Evolutionary conservation across 2,888 invertebrate species (phyloP).

Genomic region (Pheosia gnoma): DNA sequence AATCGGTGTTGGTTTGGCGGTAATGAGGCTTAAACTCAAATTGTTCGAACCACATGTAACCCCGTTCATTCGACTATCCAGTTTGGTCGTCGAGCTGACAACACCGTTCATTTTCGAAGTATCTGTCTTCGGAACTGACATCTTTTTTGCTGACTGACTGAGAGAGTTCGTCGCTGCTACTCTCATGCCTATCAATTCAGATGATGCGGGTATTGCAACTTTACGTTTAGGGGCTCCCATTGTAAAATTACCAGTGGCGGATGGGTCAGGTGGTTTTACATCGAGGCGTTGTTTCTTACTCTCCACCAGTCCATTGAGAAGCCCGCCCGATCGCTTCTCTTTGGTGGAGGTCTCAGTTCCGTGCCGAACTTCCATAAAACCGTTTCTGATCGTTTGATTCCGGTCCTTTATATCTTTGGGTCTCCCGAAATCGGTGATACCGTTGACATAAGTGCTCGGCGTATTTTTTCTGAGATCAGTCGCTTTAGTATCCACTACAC

Average conservation of each 20-base stretch:
- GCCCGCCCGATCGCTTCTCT: slow-evolving; percentile 52
- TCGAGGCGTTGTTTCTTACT: slow-evolving; percentile 58
- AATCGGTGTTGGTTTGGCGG: slow-evolving; percentile 52
- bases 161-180: slow-evolving; percentile 58
- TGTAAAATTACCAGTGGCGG: slow-evolving; percentile 62
- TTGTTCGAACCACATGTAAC: slow-evolving; percentile 79
- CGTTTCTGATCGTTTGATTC: slow-evolving; percentile 63
- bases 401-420: slow-evolving; percentile 60
- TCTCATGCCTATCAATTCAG: slow-evolving; percentile 52
- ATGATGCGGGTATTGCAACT: slow-evolving; percentile 63
- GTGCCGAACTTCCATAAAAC: slow-evolving; percentile 68
- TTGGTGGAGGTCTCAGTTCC: slow-evolving; percentile 57
- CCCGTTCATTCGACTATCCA: slow-evolving; percentile 77
- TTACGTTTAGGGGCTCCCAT: slow-evolving; percentile 54
- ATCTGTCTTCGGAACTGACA: slow-evolving; percentile 52
- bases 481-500: slow-evolving; percentile 46
- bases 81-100: slow-evolving; percentile 75
- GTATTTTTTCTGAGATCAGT: slow-evolving; percentile 58
- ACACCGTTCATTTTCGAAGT: slow-evolving; percentile 62
- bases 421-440: slow-evolving; percentile 59
- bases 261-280: slow-evolving; percentile 62
- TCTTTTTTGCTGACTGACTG: slow-evolving; percentile 59
- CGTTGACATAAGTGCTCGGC: slow-evolving; percentile 50
- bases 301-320: slow-evolving; percentile 62
- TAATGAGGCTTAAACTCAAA: slow-evolving; percentile 62